These are phyloP conservation scores for Morus bassanus DNA, from an alignment of 2,797 vertebrate species.

Conservation along the genomic window DNA sequence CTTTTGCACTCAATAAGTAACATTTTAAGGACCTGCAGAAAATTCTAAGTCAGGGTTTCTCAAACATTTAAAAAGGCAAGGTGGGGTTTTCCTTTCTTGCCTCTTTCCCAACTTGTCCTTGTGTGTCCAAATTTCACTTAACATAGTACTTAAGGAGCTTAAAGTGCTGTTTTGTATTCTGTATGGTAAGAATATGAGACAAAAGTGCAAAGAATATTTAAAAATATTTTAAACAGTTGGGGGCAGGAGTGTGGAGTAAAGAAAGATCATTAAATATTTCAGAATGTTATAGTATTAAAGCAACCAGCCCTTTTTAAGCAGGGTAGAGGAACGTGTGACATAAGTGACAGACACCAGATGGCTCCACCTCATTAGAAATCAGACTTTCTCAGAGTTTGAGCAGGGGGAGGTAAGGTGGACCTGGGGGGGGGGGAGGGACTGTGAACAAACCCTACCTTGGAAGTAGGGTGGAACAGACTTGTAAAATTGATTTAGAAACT, in stretches of 20 bases:
- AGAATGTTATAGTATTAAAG: neutral
- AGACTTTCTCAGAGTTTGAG: neutral
- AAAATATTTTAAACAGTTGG: neutral
- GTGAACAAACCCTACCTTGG: neutral
- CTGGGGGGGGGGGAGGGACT: accelerated
- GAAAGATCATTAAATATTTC: neutral
- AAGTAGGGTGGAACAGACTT: neutral
- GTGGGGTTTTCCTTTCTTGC: neutral
- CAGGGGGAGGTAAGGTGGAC: neutral
- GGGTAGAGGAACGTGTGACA: neutral
- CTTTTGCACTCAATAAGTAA: neutral
- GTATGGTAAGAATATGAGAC: neutral
- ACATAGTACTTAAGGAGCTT: neutral
- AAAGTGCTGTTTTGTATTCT: neutral
- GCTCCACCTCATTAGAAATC: slow-evolving; percentile 54
- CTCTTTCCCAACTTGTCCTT: neutral
- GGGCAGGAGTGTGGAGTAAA: neutral
- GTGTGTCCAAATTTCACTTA: neutral
- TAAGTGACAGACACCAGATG: slow-evolving; percentile 52
- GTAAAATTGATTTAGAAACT: neutral
- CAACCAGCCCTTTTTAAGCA: neutral
- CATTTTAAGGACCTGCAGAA: neutral
- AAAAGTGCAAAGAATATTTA: neutral
- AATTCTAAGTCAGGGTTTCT: neutral
- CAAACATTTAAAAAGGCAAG: neutral